Evolutionary conservation across 2,888 invertebrate genomes (phyloP).

Genomic region (Lepidocyrtinus sp.): DNA sequence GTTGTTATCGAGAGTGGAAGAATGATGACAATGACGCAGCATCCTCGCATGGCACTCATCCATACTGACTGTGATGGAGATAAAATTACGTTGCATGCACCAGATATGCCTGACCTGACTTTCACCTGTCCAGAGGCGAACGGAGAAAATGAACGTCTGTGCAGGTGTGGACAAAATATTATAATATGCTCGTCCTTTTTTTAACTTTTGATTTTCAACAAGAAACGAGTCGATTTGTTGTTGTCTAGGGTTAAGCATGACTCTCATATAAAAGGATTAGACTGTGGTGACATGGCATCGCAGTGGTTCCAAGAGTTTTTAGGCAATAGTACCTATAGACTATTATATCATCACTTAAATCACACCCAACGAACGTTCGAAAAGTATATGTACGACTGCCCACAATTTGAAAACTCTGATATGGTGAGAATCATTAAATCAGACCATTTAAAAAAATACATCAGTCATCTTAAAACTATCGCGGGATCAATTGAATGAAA

Average conservation of each 20-base stretch:
- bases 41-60: slow-evolving; percentile 63
- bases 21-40: slow-evolving; percentile 53
- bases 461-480: background rate
- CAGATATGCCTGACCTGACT: slow-evolving; percentile 60
- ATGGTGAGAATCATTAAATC: slow-evolving; percentile 42
- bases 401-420: slow-evolving; percentile 60
- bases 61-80: slow-evolving; percentile 39
- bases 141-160: slow-evolving; percentile 41
- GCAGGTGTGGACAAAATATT: slow-evolving; percentile 31
- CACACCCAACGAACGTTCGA: slow-evolving; percentile 62
- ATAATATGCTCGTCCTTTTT: background rate
- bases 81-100: slow-evolving; percentile 63
- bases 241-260: slow-evolving; percentile 72
- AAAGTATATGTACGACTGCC: slow-evolving; percentile 61
- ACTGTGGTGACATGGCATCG: slow-evolving; percentile 82
- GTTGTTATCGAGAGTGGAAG: slow-evolving; percentile 59
- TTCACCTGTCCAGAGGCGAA: slow-evolving; percentile 53
- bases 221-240: background rate
- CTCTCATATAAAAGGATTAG: slow-evolving; percentile 76
- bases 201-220: background rate
- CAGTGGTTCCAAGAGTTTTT: slow-evolving; percentile 80
- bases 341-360: slow-evolving; percentile 61
- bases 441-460: too few relatives aligned
- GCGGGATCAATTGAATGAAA: background rate
- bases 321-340: slow-evolving; percentile 37